Conservation (phyloP, 30 jellyfish, hydroid and myxozoan genomes). For the Aurelia sp. region DNA sequence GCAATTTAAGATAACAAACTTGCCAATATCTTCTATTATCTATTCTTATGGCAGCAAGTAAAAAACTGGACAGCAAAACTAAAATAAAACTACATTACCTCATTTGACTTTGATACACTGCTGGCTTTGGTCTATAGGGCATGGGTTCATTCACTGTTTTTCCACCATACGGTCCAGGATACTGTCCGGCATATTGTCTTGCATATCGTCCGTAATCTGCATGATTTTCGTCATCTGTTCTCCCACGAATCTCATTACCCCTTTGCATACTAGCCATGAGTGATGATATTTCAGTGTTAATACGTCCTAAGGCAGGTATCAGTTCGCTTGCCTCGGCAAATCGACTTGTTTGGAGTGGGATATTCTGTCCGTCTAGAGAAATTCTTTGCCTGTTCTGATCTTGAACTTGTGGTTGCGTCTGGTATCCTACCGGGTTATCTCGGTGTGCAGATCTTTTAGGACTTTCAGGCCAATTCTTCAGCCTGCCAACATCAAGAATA, state of each 20-base stretch:
- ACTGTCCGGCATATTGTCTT: conserved; percentile 2
- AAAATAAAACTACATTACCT: too few relatives aligned
- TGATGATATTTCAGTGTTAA: conserved; percentile 38
- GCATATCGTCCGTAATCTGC: too few relatives aligned
- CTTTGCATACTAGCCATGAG: conserved; percentile 25
- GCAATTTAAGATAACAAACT: too few relatives aligned
- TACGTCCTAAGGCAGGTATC: conserved; percentile 53
- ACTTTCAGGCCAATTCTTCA: conserved; percentile 31
- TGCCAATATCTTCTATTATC: too few relatives aligned
- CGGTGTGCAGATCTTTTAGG: neutral
- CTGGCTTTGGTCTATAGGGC: neutral
- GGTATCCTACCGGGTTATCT: neutral
- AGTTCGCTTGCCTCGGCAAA: conserved; percentile 8
- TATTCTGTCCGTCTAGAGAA: neutral
- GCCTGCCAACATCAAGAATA: conserved; percentile 1
- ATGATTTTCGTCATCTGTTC: too few relatives aligned
- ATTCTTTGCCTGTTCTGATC: neutral
- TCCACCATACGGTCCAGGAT: neutral
- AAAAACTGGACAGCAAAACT: too few relatives aligned
- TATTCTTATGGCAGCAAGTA: too few relatives aligned
- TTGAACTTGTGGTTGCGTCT: neutral
- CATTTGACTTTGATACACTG: too few relatives aligned
- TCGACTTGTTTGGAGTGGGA: neutral
- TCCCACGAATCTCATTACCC: neutral
- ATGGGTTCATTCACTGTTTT: neutral